A percentile compares a stretch with the other conserved stretches of the same genome.
These are phyloP conservation scores for Neolamprologus cancellatus DNA, from an alignment of 2,113 vertebrate species.

Conservation along the genomic window DNA sequence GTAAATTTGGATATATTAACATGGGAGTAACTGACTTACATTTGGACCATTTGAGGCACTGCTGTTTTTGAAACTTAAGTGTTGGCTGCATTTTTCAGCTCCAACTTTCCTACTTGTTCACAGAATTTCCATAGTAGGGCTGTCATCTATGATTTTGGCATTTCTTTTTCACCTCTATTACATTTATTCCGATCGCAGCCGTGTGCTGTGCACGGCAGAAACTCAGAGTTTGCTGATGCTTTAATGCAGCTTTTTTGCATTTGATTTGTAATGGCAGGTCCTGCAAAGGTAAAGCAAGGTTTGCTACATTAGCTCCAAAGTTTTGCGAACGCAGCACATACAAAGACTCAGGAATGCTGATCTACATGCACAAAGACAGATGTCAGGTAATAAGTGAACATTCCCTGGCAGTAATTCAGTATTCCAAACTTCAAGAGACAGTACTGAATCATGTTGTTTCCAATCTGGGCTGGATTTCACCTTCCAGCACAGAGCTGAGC, in stretches of 20 bases:
- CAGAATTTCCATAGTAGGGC: background rate
- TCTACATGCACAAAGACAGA: conserved; percentile 7
- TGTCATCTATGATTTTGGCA: background rate
- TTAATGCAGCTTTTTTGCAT: conserved; percentile 21
- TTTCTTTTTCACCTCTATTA: background rate
- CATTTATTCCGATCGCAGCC: background rate
- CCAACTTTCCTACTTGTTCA: background rate
- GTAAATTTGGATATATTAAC: background rate
- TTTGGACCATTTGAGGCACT: background rate
- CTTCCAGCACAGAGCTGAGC: background rate
- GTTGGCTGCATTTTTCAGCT: background rate
- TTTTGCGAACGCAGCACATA: background rate
- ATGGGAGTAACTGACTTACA: background rate
- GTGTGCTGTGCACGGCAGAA: background rate
- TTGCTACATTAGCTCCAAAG: background rate
- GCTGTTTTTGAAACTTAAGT: background rate
- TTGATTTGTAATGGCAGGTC: background rate
- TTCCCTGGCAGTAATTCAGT: conserved; percentile 2
- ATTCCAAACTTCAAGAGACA: background rate
- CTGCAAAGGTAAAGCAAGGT: background rate
- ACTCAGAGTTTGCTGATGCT: background rate
- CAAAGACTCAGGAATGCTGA: conserved; percentile 15
- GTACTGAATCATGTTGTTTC: background rate
- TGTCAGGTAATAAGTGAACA: conserved; percentile 16
- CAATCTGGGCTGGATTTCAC: background rate